Evolutionary conservation across 37 sponge, comb jelly and placozoan species (phyloP), one percentile per base, ranked within the genome.

Genomic region (Tethya wilhelma): DNA sequence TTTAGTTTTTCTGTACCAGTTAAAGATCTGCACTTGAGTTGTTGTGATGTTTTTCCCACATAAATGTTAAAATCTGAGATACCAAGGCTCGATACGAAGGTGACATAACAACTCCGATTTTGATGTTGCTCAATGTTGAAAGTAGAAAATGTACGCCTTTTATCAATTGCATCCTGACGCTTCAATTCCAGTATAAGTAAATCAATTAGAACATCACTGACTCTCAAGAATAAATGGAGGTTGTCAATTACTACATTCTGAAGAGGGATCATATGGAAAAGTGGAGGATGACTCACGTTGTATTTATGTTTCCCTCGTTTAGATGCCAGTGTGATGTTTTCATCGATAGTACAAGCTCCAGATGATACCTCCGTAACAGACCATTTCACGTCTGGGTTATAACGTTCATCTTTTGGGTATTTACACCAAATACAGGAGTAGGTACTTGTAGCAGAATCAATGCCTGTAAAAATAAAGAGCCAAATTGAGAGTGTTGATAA

Each of bases 201-300:
- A 26, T 72, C 44, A 25, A 72, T 72, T 8, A 72, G 56, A 42
- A 72, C 28, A 45, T 72, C 73, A 30, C 56, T 17, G 8, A 72
- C 44, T 42, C 73, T 42, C 9, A 72, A 45, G 32, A 46, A 72
- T 12, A 72, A 31, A 28, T 72, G 73, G 12, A 45, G 56, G 44
- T 49, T 40, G 30, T 76, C 77, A 59, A 76, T 76, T 5, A 76
- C 44, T 4, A 72, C 73, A 9, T 33, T 14, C 4, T 72, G 32
- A 49, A 72, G 42, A 20, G 73, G 73, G 30, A 72, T 46, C 9
- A 45, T 30, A 12, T n/a, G 56, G 32, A 72, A 72, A 12, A 72
- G 11, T 5, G 73, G 73, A 9, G 9, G 39, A 12, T 37, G 68
- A 12, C 12, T 8, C 6, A 8, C 8, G 34, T 37, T 67, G 68